A percentile compares a stretch with the other conserved stretches of the same genome.
Conservation (phyloP, 2,113 vertebrate genomes). For the Phaetusa simplex region DNA sequence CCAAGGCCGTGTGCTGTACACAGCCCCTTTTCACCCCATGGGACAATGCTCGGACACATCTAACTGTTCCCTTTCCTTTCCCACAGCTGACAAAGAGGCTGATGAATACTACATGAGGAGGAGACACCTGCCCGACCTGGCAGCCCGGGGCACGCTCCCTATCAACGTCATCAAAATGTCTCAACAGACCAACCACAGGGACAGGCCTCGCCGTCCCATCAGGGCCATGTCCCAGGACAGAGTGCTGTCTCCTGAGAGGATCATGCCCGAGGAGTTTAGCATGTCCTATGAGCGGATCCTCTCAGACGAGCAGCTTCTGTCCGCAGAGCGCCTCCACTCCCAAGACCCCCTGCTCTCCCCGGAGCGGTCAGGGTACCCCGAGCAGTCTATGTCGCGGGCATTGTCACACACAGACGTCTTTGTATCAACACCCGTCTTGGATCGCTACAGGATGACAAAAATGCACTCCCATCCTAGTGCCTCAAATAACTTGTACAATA, state of each 20-base stretch:
- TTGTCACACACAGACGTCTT: constrained; percentile 97
- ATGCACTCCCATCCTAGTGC: constrained; percentile 99
- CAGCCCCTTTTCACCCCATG: too few relatives aligned
- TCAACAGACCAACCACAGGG: constrained; percentile 85
- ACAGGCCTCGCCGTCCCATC: constrained; percentile 89
- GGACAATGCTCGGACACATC: accelerated
- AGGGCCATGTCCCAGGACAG: constrained; percentile 98
- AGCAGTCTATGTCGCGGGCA: constrained; percentile 90
- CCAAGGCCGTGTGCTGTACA: neutral
- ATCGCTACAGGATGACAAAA: constrained; percentile 98
- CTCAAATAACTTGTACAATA: constrained; percentile 94
- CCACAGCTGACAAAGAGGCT: constrained; percentile 93
- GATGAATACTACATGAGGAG: constrained; percentile 96
- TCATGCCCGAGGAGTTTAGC: constrained; percentile 83
- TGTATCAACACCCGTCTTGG: constrained; percentile 92
- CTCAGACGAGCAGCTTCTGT: constrained; percentile 91
- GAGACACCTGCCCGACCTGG: constrained; percentile 93
- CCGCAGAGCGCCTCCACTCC: constrained; percentile 91
- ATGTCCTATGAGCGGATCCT: constrained; percentile 90
- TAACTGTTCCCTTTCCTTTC: neutral
- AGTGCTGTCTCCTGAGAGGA: constrained; percentile 86
- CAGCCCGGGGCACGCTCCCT: constrained; percentile 92
- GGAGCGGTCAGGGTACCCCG: constrained; percentile 87
- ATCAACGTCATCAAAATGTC: constrained; percentile 93
- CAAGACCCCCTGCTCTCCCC: constrained; percentile 97